Evolutionary conservation across 2,113 vertebrate species (phyloP).

Genomic region (Orientallactaga bullata): DNA sequence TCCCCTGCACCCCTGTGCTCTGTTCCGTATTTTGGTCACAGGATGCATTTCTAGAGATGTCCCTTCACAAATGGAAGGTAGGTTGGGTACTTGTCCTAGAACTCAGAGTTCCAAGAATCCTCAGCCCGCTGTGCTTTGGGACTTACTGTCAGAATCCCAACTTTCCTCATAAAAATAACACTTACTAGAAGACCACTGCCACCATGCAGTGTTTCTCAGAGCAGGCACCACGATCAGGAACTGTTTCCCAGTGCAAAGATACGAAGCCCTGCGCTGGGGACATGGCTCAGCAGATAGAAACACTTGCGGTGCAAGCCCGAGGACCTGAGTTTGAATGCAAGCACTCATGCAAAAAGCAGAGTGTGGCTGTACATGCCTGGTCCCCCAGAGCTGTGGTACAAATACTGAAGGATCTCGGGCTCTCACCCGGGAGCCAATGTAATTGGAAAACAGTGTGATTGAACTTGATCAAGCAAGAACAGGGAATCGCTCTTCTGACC

Average conservation of each 20-base stretch:
- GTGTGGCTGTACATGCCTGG: too few relatives aligned
- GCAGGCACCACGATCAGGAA: background rate
- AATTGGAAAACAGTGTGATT: too few relatives aligned
- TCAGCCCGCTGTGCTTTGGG: background rate
- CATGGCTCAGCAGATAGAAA: too few relatives aligned
- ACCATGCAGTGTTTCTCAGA: background rate
- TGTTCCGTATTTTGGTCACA: constrained; percentile 64
- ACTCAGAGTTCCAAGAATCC: background rate
- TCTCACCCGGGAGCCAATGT: too few relatives aligned
- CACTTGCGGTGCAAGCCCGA: too few relatives aligned
- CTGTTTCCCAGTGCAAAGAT: background rate
- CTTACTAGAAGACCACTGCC: background rate
- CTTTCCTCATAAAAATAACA: background rate
- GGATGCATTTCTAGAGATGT: background rate
- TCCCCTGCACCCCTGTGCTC: constrained; percentile 11
- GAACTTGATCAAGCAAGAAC: too few relatives aligned
- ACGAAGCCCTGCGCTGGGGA: background rate
- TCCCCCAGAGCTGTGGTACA: too few relatives aligned
- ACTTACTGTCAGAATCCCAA: background rate
- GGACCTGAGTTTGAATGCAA: too few relatives aligned
- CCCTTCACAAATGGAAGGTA: background rate
- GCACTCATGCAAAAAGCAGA: too few relatives aligned
- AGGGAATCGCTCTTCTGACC: too few relatives aligned
- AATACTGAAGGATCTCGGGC: too few relatives aligned
- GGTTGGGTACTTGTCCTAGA: background rate